A percentile compares a stretch with the other conserved stretches of the same genome.
phyloP scores from a whole-genome alignment of 64 coral and sea anemone genomes.

The Astreopora myriophthalma region DNA sequence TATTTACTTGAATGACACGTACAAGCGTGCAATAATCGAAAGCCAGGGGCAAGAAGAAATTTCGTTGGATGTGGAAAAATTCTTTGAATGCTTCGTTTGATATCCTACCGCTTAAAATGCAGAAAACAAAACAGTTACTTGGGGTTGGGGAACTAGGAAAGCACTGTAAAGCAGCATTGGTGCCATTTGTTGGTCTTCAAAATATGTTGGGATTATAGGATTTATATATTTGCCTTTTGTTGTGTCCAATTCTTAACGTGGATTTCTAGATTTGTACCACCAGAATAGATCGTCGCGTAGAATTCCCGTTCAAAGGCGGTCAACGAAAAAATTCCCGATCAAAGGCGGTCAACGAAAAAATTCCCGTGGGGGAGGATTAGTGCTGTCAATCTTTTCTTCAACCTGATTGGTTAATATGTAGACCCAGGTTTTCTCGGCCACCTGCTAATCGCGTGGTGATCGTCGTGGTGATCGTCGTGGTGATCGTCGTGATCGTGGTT shows the following conservation, averaged over 20 bases:
- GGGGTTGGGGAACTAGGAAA: constrained; percentile 8
- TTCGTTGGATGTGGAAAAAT: constrained; percentile 72
- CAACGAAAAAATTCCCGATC: neutral
- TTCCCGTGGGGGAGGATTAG: neutral
- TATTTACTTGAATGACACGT: constrained; percentile 47
- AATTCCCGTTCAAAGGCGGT: neutral
- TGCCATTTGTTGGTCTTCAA: constrained; percentile 54
- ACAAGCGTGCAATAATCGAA: constrained; percentile 12
- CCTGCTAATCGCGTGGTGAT: neutral
- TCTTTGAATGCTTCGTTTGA: constrained; percentile 71
- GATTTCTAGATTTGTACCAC: constrained; percentile 27
- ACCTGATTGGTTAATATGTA: neutral
- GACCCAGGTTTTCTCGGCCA: neutral
- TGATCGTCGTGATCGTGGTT: too few species aligned
- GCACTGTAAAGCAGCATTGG: constrained; percentile 44
- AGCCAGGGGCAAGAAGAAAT: neutral
- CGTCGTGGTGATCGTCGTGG: too few species aligned
- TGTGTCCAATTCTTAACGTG: neutral
- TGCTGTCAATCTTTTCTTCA: neutral
- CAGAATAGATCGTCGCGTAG: neutral
- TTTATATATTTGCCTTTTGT: neutral
- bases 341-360: neutral
- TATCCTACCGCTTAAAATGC: constrained; percentile 43
- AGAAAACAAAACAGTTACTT: neutral
- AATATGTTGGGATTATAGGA: constrained; percentile 41